Conservation (phyloP, 2,113 vertebrate species). For the Chaenocephalus aceratus region DNA sequence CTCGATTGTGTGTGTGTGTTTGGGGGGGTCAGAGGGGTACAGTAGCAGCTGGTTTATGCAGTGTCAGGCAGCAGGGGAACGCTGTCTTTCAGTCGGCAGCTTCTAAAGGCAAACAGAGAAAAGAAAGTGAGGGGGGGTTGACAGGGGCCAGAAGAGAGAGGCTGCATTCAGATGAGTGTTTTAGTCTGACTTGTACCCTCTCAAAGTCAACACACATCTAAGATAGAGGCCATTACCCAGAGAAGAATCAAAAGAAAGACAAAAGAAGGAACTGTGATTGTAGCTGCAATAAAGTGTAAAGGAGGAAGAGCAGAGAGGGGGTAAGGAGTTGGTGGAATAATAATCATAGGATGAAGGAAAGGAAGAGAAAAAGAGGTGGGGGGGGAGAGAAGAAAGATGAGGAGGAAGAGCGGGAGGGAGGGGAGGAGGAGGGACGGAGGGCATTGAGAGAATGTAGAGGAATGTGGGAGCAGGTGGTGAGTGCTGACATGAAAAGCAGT, state of each 20-base stretch:
- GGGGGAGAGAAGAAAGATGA: slow-evolving; percentile 30
- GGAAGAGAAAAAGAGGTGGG: slow-evolving; percentile 19
- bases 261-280: slow-evolving; percentile 2
- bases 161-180: slow-evolving; percentile 37
- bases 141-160: slow-evolving; percentile 26
- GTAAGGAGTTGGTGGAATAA: slow-evolving; percentile 18
- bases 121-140: slow-evolving; percentile 35
- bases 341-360: slow-evolving; percentile 6
- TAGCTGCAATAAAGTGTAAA: neutral
- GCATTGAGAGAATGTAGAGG: slow-evolving; percentile 83
- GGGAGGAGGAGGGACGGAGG: slow-evolving; percentile 54
- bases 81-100: slow-evolving; percentile 68
- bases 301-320: neutral
- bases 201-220: slow-evolving; percentile 10
- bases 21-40: slow-evolving; percentile 38
- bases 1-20: slow-evolving; percentile 50
- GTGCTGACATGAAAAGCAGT: slow-evolving; percentile 84
- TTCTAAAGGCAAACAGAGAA: slow-evolving; percentile 70
- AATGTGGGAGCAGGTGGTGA: slow-evolving; percentile 87
- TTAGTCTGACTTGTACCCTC: slow-evolving; percentile 23
- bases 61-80: slow-evolving; percentile 80
- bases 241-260: slow-evolving; percentile 4
- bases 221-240: slow-evolving; percentile 5
- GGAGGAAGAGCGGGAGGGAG: slow-evolving; percentile 30
- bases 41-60: slow-evolving; percentile 79